phyloP scores from a whole-genome alignment of 1,140 invertebrate species.

The Meloidogyne floridensis region DNA sequence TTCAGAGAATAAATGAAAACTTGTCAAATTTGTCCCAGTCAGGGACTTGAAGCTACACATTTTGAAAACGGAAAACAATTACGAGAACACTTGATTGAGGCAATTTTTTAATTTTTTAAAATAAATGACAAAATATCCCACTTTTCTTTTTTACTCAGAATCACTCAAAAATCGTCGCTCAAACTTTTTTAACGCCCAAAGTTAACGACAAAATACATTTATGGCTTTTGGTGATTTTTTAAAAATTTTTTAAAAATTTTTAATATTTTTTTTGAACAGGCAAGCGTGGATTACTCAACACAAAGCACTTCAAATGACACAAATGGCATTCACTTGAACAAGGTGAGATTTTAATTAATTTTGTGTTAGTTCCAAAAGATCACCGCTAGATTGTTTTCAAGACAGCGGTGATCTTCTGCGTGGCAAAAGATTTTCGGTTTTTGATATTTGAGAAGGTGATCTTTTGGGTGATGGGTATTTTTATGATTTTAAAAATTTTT shows the following conservation, averaged over 20 bases:
- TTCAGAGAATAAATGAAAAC: background rate
- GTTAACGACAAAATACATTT: slow-evolving; percentile 27
- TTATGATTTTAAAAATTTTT: no score
- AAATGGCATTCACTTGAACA: background rate
- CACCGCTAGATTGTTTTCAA: background rate
- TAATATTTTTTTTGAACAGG: background rate
- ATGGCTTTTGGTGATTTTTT: slow-evolving; percentile 31
- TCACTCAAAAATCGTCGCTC: slow-evolving; percentile 26
- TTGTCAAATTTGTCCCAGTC: background rate
- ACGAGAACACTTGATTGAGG: slow-evolving; percentile 13
- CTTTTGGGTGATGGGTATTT: no score
- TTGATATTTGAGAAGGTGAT: no score
- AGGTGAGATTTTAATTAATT: background rate
- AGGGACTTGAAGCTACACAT: background rate
- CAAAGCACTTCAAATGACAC: background rate
- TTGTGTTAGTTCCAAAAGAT: background rate
- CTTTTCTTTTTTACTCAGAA: slow-evolving; percentile 11
- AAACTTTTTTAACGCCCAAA: slow-evolving; percentile 22
- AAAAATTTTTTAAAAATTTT: background rate
- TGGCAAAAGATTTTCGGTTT: no score
- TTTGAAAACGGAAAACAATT: slow-evolving; percentile 11
- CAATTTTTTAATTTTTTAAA: background rate
- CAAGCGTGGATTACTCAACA: slow-evolving; percentile 23
- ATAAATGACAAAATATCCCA: background rate
- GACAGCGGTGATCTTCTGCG: background rate